Base-by-base conservation (phyloP, 2,797 vertebrate species). In the Xiphorhynchus erythropygius region DNA sequence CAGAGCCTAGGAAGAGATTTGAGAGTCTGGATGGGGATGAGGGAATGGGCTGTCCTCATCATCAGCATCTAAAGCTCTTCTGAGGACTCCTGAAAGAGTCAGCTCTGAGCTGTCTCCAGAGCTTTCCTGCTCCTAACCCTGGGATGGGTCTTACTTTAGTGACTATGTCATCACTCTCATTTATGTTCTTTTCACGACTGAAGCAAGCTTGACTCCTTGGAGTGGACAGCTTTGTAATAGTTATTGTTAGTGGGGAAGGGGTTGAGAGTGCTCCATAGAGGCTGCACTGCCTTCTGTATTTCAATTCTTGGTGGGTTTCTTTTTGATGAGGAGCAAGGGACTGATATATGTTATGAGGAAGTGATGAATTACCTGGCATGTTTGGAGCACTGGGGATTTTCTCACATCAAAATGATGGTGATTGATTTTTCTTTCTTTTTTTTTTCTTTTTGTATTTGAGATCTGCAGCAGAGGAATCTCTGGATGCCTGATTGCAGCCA, bases 391-490 rank as follows among this genome's bases (percentile, higher is more conserved):
- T 57, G 81, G 87, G 78, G 71, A n/a, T 71, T 94, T 67, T 86
- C 89, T 91, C 63, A 28, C 86, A 57, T 71, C 83, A 52, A 47
- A 71, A 56, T 82, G 88, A 63, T 65, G 75, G 59, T 78, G 88
- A 94, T 85, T 69, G 84, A 76, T 78, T 76, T 81, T 50, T 82
- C 18, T 52, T 86, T 13, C 13, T 27, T 82, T 42, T 4, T 6
- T 28, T 25, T 55, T 35, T 28, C 33, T 25, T 33, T 32, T 13
- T 15, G 11, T 13, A 18, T 49, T 33, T 18, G 8, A 32, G 30
- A 17, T n/a, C 35, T 62, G 68, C 46, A 70, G 84, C n/a, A 35
- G 77, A 73, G 53, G 84, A 68, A 22, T 53, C 52, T 70, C 64
- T 39, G 1, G 28, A n/a, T 12, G 64, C 49, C 65, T 62, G 76